phyloP scores from a whole-genome alignment of 2,888 invertebrate genomes.

The Lysandra bellargus region DNA sequence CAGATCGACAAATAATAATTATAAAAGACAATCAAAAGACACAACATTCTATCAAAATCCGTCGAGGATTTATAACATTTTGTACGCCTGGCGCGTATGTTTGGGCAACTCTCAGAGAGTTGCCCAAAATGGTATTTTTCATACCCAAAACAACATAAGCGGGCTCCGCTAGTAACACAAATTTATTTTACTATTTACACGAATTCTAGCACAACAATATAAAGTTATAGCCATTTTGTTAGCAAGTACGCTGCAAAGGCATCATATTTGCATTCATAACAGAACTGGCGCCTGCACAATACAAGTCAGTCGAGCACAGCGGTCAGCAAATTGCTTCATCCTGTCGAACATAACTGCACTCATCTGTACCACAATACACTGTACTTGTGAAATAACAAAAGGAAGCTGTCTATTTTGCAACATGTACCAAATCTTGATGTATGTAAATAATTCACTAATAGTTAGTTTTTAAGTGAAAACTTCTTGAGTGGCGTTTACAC shows the following conservation, averaged over 20 bases:
- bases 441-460: no score
- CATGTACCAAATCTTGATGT: background rate
- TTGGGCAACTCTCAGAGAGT: no score
- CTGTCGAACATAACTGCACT: slow-evolving; percentile 24
- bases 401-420: background rate
- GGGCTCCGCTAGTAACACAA: no score
- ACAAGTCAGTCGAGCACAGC: slow-evolving; percentile 19
- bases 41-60: no score
- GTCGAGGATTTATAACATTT: no score
- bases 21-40: no score
- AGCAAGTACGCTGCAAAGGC: background rate
- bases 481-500: no score
- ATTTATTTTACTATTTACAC: background rate
- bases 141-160: no score
- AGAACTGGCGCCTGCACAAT: slow-evolving; percentile 5
- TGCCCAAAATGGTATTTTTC: no score
- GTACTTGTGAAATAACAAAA: slow-evolving; percentile 5
- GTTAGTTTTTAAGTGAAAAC: no score
- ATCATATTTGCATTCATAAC: slow-evolving; percentile 25
- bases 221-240: slow-evolving; percentile 1
- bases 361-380: background rate
- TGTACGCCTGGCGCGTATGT: no score
- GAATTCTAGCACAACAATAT: background rate
- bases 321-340: slow-evolving; percentile 29
- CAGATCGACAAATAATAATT: no score